Percentiles rank a stretch among this genome's conserved stretches.
phyloP scores from a whole-genome alignment of 2,797 vertebrate genomes.

The Cryptoprocta ferox region DNA sequence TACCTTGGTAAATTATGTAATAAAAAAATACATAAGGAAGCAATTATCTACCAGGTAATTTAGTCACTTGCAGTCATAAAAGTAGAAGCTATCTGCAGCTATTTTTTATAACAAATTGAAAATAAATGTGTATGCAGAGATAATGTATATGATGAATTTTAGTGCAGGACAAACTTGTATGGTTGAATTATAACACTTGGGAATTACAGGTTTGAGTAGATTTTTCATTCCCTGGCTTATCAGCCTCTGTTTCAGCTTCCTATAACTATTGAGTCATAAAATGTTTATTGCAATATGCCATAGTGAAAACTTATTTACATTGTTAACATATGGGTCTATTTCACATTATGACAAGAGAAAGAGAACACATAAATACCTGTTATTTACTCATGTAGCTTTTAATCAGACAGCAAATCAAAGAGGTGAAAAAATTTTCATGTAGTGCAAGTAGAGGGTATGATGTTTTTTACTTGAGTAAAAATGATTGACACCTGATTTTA shows the following conservation, averaged over 20 bases:
- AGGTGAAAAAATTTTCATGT: background rate
- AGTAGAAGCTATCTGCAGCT: background rate
- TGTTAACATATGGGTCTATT: slow-evolving; percentile 71
- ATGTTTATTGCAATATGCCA: slow-evolving; percentile 62
- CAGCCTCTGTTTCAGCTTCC: slow-evolving; percentile 57
- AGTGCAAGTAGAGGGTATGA: slow-evolving; percentile 27
- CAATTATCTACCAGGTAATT: background rate
- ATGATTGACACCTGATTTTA: background rate
- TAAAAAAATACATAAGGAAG: background rate
- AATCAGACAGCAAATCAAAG: slow-evolving; percentile 73
- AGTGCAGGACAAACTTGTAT: background rate
- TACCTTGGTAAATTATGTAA: background rate
- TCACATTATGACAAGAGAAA: slow-evolving; percentile 64
- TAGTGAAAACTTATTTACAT: slow-evolving; percentile 72
- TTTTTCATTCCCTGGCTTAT: background rate
- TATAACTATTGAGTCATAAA: slow-evolving; percentile 66
- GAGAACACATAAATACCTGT: slow-evolving; percentile 56
- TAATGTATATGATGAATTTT: background rate
- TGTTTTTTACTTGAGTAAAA: slow-evolving; percentile 58
- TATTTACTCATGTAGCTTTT: slow-evolving; percentile 63
- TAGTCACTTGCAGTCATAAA: background rate
- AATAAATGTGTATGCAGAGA: background rate
- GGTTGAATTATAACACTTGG: background rate
- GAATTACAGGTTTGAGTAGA: background rate
- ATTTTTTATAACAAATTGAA: slow-evolving; percentile 11